Evolutionary conservation across 2,113 vertebrate species (phyloP).

Genomic region (Bubo scandiacus): DNA sequence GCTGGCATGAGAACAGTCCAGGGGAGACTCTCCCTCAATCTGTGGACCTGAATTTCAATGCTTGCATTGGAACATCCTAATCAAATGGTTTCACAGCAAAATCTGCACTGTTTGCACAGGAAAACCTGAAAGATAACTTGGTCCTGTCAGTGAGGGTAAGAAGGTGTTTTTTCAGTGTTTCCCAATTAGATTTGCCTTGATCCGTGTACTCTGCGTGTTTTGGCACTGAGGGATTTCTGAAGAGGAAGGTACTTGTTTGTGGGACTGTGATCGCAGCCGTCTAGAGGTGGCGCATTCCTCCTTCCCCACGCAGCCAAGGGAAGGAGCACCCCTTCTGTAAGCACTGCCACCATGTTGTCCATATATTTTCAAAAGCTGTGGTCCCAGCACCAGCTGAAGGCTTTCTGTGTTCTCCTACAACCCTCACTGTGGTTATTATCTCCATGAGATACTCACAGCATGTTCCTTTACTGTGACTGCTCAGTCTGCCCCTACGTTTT

Average conservation of each 20-base stretch:
- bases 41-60: background rate
- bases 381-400: background rate
- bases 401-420: background rate
- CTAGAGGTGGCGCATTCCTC: conserved; percentile 18
- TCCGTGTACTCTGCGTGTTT: background rate
- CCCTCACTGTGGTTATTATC: background rate
- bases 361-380: background rate
- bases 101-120: background rate
- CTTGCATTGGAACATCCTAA: background rate
- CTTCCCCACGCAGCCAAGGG: background rate
- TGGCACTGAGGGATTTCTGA: background rate
- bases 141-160: background rate
- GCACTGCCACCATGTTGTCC: rapidly evolving
- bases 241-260: background rate
- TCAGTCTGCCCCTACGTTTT: background rate
- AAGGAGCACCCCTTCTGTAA: background rate
- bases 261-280: rapidly evolving
- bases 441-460: background rate
- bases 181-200: background rate
- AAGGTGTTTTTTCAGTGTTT: background rate
- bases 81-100: background rate
- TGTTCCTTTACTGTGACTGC: background rate
- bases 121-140: background rate
- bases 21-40: background rate
- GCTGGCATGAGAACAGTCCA: background rate